phyloP scores from a whole-genome alignment of 2,888 invertebrate genomes.

The Plebejus melissa region DNA sequence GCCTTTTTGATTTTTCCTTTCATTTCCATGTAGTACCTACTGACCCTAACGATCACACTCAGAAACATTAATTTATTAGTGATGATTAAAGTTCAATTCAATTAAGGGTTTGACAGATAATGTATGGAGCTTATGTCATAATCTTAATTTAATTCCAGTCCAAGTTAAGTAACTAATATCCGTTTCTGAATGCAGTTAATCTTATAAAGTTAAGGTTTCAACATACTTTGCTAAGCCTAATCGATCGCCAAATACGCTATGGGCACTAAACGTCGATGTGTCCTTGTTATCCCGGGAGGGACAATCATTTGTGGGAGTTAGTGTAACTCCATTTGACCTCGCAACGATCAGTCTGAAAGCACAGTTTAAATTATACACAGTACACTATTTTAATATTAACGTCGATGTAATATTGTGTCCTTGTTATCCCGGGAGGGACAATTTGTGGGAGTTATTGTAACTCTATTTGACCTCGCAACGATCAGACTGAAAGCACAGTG shows the following conservation, averaged over 20 bases:
- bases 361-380: too few relatives aligned
- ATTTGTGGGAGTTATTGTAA: slow-evolving; percentile 12
- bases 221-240: too few relatives aligned
- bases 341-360: background rate
- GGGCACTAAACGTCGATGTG: background rate
- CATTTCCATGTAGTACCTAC: too few relatives aligned
- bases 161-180: too few relatives aligned
- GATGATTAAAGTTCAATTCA: too few relatives aligned
- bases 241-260: background rate
- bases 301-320: slow-evolving; percentile 8
- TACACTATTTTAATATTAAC: background rate
- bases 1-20: too few relatives aligned
- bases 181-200: background rate
- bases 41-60: too few relatives aligned
- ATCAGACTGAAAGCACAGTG: background rate
- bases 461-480: background rate
- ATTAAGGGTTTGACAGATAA: too few relatives aligned
- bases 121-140: too few relatives aligned
- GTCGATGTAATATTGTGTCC: background rate
- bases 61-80: too few relatives aligned
- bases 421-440: slow-evolving; percentile 12
- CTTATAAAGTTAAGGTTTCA: background rate
- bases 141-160: too few relatives aligned
- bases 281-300: slow-evolving; percentile 15
- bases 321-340: background rate